These are phyloP conservation scores for Antechinus stuartii DNA, from an alignment of 2,113 vertebrate genomes.

Conservation along the genomic window DNA sequence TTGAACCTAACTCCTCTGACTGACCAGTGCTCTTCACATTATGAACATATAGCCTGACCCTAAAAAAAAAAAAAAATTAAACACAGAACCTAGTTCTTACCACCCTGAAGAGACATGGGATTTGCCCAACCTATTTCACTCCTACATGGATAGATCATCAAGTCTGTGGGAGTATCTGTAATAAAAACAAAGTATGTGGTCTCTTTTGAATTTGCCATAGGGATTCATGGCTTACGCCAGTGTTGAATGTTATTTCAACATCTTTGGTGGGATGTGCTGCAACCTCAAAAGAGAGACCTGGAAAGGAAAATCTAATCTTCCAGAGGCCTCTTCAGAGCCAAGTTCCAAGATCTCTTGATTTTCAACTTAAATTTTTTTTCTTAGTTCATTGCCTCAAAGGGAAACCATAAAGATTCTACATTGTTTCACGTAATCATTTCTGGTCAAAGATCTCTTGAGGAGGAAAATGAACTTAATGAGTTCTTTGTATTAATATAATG, in stretches of 20 bases:
- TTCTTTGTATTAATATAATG: not conserved
- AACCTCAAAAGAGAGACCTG: not conserved
- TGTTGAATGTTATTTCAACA: not conserved
- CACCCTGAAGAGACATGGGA: not conserved
- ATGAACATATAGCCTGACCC: not conserved
- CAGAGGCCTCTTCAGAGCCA: not conserved
- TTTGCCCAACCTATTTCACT: not conserved
- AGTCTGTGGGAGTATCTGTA: not conserved
- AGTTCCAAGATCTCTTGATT: not conserved
- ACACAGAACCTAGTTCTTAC: not conserved
- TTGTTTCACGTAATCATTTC: not conserved
- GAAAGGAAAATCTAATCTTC: not conserved
- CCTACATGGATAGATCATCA: not conserved
- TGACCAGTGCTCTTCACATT: not conserved
- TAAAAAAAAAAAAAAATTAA: not conserved
- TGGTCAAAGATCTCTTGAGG: not conserved
- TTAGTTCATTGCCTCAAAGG: not conserved
- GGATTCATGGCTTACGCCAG: not conserved
- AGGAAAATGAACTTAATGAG: not conserved
- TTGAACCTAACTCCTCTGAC: not conserved
- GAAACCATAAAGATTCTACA: not conserved
- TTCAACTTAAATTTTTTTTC: not conserved
- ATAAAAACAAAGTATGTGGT: not conserved
- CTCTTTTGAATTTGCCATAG: constrained; percentile 10
- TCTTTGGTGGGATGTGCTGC: not conserved